Base-by-base conservation (phyloP, 1,140 invertebrate species). In the Maniola jurtina region DNA sequence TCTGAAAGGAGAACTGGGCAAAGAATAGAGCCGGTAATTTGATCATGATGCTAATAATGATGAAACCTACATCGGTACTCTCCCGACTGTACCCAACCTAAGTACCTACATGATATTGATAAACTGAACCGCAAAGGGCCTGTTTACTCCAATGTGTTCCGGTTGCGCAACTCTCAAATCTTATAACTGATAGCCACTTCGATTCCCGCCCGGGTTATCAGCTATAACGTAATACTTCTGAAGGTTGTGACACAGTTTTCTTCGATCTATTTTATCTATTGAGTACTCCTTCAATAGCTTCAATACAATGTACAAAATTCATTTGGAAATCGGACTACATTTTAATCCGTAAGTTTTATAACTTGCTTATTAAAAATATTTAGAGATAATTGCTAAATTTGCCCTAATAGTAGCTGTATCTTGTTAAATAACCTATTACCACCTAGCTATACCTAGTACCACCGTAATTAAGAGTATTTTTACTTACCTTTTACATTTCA, bases 241-340 rank as follows among this genome's bases (percentile, higher is more conserved):
- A 89, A 89, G 86, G 84, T 83, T 84, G 79, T 83, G 86, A 83
- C 84, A 85, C 66, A 89, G 65, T 89, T 89, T 89, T 86, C 83
- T 85, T 83, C 76, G 72, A 70, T 68, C 75, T 75, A 67, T 72
- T 72, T 87, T 82, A 84, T 88, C 81, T 77, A 70, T 77, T 59
- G 65, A 83, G 83, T 81, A 74, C 70, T 73, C 66, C 68, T 68
- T 74, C 73, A 65, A 71, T 75, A 15, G 60, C 54, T 67, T 45
- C 50, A 61, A 47, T 52, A 68, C 55, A 33, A 47, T 16, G 16
- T 47, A 0, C 5, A 9, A 15, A 16, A 45, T 45, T n/a, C 15
- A 50, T 50, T 16, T 34, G 52, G 8, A 55, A 45, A 45, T 45
- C 13, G 9, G 9, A 45, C 42, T 45, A 45, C 13, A n/a, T 45